Conservation (phyloP, 2,888 invertebrate genomes). For the Pandemis cinnamomeana region DNA sequence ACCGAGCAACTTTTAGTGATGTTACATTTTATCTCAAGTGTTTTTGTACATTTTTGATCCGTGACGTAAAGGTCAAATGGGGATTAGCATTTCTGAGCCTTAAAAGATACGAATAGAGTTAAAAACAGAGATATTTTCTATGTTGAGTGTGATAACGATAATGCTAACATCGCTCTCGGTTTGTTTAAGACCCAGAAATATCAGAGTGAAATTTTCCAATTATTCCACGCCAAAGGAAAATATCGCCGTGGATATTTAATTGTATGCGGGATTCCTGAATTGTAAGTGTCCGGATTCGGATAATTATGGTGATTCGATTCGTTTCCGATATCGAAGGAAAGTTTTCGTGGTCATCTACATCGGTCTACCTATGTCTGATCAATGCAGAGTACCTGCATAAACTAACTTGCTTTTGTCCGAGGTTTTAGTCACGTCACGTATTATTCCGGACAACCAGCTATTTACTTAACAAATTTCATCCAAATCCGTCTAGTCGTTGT, state of each 20-base stretch:
- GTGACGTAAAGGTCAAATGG: background rate
- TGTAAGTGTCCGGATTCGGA: background rate
- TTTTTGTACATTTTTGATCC: background rate
- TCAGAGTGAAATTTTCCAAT: background rate
- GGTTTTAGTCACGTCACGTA: too few species aligned
- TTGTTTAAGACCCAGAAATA: conserved; percentile 7
- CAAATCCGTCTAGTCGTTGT: too few species aligned
- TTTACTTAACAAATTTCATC: too few species aligned
- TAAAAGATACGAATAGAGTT: background rate
- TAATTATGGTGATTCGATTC: conserved; percentile 1
- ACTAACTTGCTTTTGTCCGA: too few species aligned
- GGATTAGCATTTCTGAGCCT: background rate
- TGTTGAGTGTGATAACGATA: too few species aligned
- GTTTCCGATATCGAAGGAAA: background rate
- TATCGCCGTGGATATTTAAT: conserved; percentile 1
- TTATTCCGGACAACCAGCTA: too few species aligned
- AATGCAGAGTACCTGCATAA: too few species aligned
- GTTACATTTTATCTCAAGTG: background rate
- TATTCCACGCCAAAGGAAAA: background rate
- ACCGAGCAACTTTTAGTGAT: background rate
- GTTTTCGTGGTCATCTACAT: background rate
- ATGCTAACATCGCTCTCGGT: background rate
- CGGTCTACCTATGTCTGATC: too few species aligned
- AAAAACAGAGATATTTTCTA: background rate
- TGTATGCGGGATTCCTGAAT: conserved; percentile 6